These are phyloP conservation scores for Pristionchus maxplancki DNA, from an alignment of 2,888 invertebrate genomes.

Conservation along the genomic window DNA sequence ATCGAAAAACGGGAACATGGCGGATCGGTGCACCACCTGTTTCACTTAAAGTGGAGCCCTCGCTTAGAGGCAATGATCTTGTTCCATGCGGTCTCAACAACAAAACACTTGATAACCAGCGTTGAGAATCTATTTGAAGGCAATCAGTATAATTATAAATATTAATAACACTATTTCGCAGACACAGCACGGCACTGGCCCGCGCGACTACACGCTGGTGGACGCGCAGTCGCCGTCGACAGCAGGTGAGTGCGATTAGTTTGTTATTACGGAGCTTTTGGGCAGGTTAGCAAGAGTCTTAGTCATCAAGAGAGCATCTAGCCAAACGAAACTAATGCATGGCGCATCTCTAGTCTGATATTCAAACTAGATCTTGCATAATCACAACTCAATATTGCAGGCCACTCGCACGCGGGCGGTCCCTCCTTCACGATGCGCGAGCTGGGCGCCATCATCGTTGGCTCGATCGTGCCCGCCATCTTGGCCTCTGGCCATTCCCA, in stretches of 20 bases:
- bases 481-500: slow-evolving; percentile 94
- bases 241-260: slow-evolving; percentile 2
- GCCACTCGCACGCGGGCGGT: slow-evolving; percentile 57
- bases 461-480: slow-evolving; percentile 90
- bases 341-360: no score
- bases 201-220: slow-evolving; percentile 51
- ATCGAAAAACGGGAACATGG: background rate
- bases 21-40: background rate
- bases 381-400: background rate
- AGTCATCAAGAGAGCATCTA: no score
- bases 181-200: slow-evolving; percentile 48
- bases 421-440: slow-evolving; percentile 86
- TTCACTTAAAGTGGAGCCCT: background rate
- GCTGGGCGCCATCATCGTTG: slow-evolving; percentile 88
- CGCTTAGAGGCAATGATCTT: background rate
- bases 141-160: background rate
- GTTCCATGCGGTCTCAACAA: background rate
- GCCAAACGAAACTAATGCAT: no score
- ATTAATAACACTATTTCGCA: background rate
- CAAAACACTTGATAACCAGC: no score
- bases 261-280: background rate
- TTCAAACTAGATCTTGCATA: no score
- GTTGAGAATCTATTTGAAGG: no score
- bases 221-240: slow-evolving; percentile 54
- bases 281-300: no score